These are phyloP conservation scores for Pocillopora meandrina DNA, from an alignment of 92 coral and sea anemone species.

Conservation along the genomic window DNA sequence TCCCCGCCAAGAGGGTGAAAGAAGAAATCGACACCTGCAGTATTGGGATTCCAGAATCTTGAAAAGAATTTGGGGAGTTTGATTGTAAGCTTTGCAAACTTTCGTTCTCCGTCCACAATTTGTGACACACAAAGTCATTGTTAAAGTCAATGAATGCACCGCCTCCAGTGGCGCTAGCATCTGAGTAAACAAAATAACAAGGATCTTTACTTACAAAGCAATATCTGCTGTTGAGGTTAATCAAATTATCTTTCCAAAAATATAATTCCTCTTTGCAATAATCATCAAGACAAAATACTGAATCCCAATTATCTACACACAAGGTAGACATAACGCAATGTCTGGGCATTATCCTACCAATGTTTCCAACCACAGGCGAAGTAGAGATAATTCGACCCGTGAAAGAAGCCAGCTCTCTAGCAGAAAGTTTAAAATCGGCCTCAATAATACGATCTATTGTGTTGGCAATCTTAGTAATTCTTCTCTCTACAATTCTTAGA, in stretches of 20 bases:
- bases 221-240: no score
- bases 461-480: slow-evolving; percentile 31
- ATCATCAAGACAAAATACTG: no score
- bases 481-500: slow-evolving; percentile 38
- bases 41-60: slow-evolving; percentile 59
- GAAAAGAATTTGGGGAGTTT: slow-evolving; percentile 52
- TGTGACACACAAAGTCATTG: slow-evolving; percentile 21
- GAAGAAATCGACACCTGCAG: slow-evolving; percentile 51
- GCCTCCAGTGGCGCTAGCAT: slow-evolving; percentile 45
- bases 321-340: no score
- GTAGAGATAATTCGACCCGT: no score
- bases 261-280: no score
- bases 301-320: no score
- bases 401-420: slow-evolving; percentile 25
- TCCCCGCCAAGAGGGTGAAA: slow-evolving; percentile 28
- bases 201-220: not conserved
- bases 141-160: slow-evolving; percentile 29
- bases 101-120: slow-evolving; percentile 17
- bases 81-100: slow-evolving; percentile 29
- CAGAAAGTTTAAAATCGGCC: slow-evolving; percentile 23
- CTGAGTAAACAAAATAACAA: slow-evolving; percentile 41
- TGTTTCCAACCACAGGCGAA: no score
- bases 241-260: no score
- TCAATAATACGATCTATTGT: slow-evolving; percentile 36
- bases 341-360: no score